Conservation (phyloP, 2,797 vertebrate species). For the Gymnodraco acuticeps region DNA sequence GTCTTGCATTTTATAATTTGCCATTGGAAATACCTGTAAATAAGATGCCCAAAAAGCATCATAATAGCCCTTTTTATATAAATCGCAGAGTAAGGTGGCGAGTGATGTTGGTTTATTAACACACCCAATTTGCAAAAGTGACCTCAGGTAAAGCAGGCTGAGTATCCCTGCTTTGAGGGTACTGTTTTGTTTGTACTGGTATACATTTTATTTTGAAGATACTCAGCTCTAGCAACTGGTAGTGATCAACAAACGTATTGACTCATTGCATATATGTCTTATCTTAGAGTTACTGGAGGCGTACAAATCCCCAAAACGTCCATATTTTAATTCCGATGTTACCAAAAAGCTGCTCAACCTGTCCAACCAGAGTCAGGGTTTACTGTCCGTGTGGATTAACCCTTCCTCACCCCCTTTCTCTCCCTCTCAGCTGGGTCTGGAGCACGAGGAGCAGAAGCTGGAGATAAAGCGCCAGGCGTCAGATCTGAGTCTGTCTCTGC, state of each 20-base stretch:
- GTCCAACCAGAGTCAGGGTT: neutral
- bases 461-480: slow-evolving; percentile 95
- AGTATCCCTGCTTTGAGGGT: too few species aligned
- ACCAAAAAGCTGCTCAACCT: neutral
- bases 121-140: too few species aligned
- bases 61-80: too few species aligned
- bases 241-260: neutral
- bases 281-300: neutral
- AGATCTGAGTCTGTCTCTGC: slow-evolving; percentile 93
- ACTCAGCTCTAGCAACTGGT: neutral
- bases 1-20: too few species aligned
- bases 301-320: neutral
- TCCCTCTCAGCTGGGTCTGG: slow-evolving; percentile 89
- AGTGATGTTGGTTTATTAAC: too few species aligned
- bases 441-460: slow-evolving; percentile 95
- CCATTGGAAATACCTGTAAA: too few species aligned
- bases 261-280: neutral
- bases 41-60: too few species aligned
- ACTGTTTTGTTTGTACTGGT: too few species aligned
- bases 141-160: too few species aligned
- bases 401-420: slow-evolving; percentile 14
- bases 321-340: neutral
- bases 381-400: slow-evolving; percentile 1
- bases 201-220: too few species aligned
- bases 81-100: too few species aligned